These are phyloP conservation scores for Allolobophora icterica DNA, from an alignment of 2,888 invertebrate species.

Conservation along the genomic window DNA sequence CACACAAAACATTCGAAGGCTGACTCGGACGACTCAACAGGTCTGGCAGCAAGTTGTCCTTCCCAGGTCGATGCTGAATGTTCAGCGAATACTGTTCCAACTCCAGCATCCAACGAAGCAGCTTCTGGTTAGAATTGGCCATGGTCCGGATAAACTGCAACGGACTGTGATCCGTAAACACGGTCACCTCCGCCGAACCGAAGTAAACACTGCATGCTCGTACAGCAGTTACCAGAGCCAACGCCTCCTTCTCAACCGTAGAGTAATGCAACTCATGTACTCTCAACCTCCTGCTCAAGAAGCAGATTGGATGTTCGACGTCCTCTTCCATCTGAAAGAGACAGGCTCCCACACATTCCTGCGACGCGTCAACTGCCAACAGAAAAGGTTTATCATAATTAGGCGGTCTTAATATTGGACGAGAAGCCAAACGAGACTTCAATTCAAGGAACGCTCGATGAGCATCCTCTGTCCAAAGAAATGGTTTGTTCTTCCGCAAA, in stretches of 20 bases:
- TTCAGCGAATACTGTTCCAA: background rate
- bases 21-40: background rate
- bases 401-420: background rate
- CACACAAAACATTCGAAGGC: no score
- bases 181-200: background rate
- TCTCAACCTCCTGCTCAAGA: background rate
- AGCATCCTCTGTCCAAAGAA: background rate
- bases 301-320: background rate
- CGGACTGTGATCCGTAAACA: background rate
- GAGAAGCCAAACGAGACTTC: background rate
- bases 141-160: background rate
- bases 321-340: background rate
- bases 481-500: background rate
- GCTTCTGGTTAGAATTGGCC: no score
- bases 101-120: background rate
- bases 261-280: background rate
- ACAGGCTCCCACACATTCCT: background rate
- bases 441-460: background rate
- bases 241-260: background rate
- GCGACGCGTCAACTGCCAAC: background rate
- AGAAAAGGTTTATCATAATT: background rate
- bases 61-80: background rate
- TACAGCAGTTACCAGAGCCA: background rate
- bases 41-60: background rate
- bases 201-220: background rate